Evolutionary conservation across 2,888 invertebrate species (phyloP).

Genomic region (Troilus luridus): DNA sequence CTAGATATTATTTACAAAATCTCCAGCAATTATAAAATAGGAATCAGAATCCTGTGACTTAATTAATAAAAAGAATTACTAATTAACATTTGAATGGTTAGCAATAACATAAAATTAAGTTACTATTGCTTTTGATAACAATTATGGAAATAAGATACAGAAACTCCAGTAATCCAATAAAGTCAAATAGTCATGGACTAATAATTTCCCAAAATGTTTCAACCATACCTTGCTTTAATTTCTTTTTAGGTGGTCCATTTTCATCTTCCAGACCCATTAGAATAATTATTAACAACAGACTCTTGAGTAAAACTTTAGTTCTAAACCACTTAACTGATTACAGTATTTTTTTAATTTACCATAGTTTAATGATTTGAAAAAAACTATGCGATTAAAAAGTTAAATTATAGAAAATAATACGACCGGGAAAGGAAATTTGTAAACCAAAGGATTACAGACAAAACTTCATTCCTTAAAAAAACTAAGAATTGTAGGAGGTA

Average conservation of each 20-base stretch:
- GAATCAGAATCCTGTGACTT: not conserved
- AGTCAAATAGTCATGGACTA: not conserved
- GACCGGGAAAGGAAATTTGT: not conserved
- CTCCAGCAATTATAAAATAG: not conserved
- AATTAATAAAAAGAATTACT: not conserved
- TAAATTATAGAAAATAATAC: not conserved
- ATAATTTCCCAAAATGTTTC: not conserved
- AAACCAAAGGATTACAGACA: not conserved
- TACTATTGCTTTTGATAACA: not conserved
- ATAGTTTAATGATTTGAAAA: not conserved
- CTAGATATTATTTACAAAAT: not conserved
- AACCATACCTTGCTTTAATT: conserved; percentile 71
- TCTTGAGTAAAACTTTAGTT: not conserved
- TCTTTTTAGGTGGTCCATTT: conserved; percentile 71
- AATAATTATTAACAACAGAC: conserved; percentile 42
- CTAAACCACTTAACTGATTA: not conserved
- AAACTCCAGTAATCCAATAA: not conserved
- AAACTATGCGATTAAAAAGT: not conserved
- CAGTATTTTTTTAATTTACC: not conserved
- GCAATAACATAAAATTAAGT: not conserved
- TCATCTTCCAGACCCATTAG: conserved; percentile 61
- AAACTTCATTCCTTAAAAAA: conserved; percentile 44
- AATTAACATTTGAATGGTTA: not conserved
- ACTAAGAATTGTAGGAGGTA: conserved; percentile 54
- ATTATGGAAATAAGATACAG: not conserved